These are phyloP conservation scores for Zaprionus gabonicus DNA, from an alignment of 1,140 invertebrate species.

Conservation along the genomic window DNA sequence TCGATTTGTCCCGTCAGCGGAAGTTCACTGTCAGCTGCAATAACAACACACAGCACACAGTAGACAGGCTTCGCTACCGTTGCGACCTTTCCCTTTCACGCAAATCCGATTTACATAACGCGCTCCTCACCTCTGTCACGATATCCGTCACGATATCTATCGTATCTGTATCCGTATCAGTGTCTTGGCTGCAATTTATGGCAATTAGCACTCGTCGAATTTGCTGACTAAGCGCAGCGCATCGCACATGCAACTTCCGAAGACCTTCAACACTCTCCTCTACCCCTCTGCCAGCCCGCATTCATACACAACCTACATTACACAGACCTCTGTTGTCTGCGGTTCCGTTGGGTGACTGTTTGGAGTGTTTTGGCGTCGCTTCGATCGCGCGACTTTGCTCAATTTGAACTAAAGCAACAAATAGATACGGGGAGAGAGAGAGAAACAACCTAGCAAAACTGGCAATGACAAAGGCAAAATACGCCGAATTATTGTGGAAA, in stretches of 20 bases:
- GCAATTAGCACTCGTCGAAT: constrained; percentile 24
- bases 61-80: constrained; percentile 1
- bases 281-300: too few relatives aligned
- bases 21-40: constrained; percentile 2
- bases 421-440: too few relatives aligned
- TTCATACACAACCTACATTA: background rate
- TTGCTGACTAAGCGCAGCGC: constrained; percentile 21
- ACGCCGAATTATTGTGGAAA: constrained; percentile 16
- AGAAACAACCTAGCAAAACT: constrained; percentile 1
- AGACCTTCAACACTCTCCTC: background rate
- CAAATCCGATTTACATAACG: constrained; percentile 7
- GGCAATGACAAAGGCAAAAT: constrained; percentile 39
- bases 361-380: constrained; percentile 1
- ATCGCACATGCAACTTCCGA: constrained; percentile 27
- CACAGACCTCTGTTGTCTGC: constrained; percentile 9
- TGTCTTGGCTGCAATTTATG: background rate
- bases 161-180: background rate
- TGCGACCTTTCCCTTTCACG: constrained; percentile 34
- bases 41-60: background rate
- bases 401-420: constrained; percentile 20
- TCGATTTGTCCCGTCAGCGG: background rate
- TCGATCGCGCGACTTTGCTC: constrained; percentile 34
- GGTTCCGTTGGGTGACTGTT: constrained; percentile 3
- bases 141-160: constrained; percentile 2
- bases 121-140: background rate